Conservation (phyloP, 2,113 vertebrate species). For the Hydrochoerus hydrochaeris region DNA sequence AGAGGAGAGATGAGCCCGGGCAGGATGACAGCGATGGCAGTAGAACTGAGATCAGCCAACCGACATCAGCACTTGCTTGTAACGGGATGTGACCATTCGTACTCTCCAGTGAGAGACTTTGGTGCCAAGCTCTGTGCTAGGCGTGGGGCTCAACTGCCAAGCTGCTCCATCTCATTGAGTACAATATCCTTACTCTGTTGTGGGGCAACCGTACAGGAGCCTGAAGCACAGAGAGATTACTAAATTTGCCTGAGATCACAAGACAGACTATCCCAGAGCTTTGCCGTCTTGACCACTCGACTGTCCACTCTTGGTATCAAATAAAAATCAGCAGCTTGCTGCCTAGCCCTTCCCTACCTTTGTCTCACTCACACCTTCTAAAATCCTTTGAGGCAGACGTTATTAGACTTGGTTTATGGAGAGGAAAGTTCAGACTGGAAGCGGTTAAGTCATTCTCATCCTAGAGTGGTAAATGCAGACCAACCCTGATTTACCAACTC, state of each 20-base stretch:
- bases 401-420: neutral
- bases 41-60: neutral
- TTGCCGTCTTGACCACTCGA: neutral
- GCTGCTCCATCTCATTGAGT: neutral
- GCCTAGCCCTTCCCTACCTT: neutral
- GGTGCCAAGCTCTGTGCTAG: neutral
- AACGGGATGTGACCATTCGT: neutral
- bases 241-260: neutral
- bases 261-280: neutral
- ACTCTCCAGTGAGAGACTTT: neutral
- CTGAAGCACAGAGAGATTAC: neutral
- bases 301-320: neutral
- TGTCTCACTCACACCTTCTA: neutral
- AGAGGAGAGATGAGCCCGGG: neutral
- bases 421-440: neutral
- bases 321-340: neutral
- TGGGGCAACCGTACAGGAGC: neutral
- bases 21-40: neutral
- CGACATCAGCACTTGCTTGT: accelerated
- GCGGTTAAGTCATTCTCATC: neutral
- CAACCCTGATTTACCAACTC: neutral
- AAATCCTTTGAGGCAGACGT: neutral
- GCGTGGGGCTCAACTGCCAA: neutral
- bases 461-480: neutral
- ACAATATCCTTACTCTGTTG: neutral